These are phyloP conservation scores for Xanthostigma xanthostigma DNA, from an alignment of 2,888 invertebrate genomes.

Conservation along the genomic window DNA sequence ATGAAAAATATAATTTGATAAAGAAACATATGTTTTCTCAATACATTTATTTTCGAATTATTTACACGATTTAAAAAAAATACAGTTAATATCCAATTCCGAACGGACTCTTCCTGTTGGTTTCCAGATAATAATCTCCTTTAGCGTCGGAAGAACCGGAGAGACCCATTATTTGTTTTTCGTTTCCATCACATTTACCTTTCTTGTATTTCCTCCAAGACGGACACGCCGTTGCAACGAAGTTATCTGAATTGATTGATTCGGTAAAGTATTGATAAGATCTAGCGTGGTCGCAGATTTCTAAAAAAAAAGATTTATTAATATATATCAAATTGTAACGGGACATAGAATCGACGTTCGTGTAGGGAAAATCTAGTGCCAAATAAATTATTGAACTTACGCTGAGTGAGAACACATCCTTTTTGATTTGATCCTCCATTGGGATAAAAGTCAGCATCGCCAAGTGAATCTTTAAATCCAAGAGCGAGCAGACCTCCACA, in stretches of 20 bases:
- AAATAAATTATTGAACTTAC: no score
- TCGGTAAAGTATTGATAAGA: slow-evolving; percentile 31
- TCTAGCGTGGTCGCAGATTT: slow-evolving; percentile 32
- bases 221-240: slow-evolving; percentile 25
- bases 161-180: not conserved
- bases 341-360: no score
- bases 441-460: no score
- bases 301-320: slow-evolving; percentile 21
- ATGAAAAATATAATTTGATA: no score
- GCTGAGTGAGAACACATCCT: not conserved
- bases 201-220: slow-evolving; percentile 22
- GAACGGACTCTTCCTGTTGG: not conserved
- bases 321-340: not conserved
- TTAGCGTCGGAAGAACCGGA: not conserved
- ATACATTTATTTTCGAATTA: no score
- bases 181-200: slow-evolving; percentile 18
- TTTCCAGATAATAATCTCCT: not conserved
- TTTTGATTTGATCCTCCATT: no score
- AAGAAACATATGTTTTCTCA: no score
- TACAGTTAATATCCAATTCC: not conserved
- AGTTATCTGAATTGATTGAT: slow-evolving; percentile 26
- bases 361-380: no score
- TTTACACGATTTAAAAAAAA: not conserved
- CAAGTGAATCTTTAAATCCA: not conserved
- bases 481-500: slow-evolving; percentile 28